Conservation (phyloP, 2,113 vertebrate species). For the Melanotaenia duboulayi region DNA sequence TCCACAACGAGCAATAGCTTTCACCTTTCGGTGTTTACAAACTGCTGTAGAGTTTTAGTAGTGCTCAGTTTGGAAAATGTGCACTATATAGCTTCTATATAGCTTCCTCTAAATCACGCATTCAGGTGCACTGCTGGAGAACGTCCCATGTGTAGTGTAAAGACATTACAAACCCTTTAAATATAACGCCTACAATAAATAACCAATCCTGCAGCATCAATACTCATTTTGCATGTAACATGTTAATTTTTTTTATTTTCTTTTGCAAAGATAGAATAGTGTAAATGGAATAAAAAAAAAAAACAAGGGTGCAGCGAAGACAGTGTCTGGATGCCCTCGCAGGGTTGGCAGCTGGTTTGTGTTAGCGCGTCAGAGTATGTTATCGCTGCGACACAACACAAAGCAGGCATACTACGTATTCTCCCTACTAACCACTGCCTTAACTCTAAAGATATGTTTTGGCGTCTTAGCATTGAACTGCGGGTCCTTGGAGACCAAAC, state of each 20-base stretch:
- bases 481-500: constrained; percentile 63
- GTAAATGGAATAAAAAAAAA: constrained; percentile 17
- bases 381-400: constrained; percentile 60
- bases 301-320: constrained; percentile 29
- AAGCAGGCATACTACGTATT: constrained; percentile 53
- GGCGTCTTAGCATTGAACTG: constrained; percentile 58
- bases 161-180: constrained; percentile 44
- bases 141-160: constrained; percentile 18
- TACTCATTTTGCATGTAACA: constrained; percentile 6
- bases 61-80: constrained; percentile 19
- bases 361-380: constrained; percentile 63
- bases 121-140: constrained; percentile 16
- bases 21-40: constrained; percentile 9
- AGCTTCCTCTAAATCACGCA: constrained; percentile 1
- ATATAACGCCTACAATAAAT: constrained; percentile 19
- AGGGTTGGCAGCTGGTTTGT: constrained; percentile 63
- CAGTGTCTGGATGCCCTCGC: constrained; percentile 29
- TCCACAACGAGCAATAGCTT: constrained; percentile 16
- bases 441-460: constrained; percentile 59
- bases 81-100: background rate
- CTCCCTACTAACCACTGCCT: constrained; percentile 41
- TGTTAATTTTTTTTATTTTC: constrained; percentile 12
- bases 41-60: constrained; percentile 22
- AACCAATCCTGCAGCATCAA: constrained; percentile 11
- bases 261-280: background rate